Evolutionary conservation across 2,113 vertebrate species (phyloP).

Genomic region (Craseonycteris thonglongyai): DNA sequence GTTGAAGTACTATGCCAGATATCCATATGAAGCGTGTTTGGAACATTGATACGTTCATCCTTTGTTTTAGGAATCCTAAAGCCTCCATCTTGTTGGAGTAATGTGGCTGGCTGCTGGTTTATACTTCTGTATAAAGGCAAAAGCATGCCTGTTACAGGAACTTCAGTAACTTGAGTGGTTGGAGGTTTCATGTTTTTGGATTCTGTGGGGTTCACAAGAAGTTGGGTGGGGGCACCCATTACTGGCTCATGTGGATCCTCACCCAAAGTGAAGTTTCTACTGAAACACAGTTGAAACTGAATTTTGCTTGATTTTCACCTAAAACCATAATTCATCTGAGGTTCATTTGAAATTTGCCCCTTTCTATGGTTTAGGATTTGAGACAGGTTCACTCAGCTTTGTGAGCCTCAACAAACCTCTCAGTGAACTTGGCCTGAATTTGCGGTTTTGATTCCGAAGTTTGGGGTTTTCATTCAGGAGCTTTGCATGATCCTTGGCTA

Average conservation of each 20-base stretch:
- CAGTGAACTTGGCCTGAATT: constrained; percentile 30
- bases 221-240: neutral
- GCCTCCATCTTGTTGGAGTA: neutral
- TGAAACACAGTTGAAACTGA: neutral
- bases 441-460: neutral
- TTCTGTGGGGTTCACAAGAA: neutral
- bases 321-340: constrained; percentile 37
- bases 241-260: neutral
- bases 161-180: neutral
- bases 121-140: neutral
- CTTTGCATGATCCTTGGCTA: constrained; percentile 7
- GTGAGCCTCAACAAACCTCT: constrained; percentile 31
- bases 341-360: constrained; percentile 35
- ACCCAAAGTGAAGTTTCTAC: neutral
- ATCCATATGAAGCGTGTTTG: neutral
- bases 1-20: neutral
- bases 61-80: neutral
- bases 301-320: neutral
- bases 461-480: neutral
- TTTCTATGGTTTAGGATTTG: neutral
- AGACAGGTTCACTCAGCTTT: constrained; percentile 28
- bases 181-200: neutral
- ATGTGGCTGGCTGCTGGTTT: neutral
- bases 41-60: neutral
- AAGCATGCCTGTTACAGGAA: neutral